Evolutionary conservation across 2,888 invertebrate genomes (phyloP), one percentile per base, ranked within the genome.

Genomic region (Lycophotia porphyrea): DNA sequence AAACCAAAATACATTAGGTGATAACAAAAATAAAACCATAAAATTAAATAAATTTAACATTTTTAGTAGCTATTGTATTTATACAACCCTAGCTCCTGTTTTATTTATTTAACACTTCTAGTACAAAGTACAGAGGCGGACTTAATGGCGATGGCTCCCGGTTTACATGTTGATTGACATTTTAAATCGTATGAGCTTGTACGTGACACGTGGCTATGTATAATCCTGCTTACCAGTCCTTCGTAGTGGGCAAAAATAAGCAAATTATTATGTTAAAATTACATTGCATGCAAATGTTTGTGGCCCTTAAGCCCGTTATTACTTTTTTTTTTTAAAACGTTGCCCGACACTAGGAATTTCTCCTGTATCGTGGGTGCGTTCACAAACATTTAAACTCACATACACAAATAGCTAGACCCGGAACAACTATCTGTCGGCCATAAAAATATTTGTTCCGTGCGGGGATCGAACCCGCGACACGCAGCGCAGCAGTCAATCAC

Each of bases 171-270:
- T 21, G n/a, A 66, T 55, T 67, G 44, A 67, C 52, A 31, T 71
- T 81, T 74, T 52, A 52, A 80, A 68, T 39, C 36, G 11, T 36
- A 68, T 39, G 13, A 68, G 67, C 52, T 24, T 34, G 36, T 66
- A 47, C n/a, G 36, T 66, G 24, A 44, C 67, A 71, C 9, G 27
- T 55, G 21, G 31, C 67, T 44, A 9, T 64, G 18, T 34, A 27
- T 74, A 66, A 80, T 65, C 47, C 52, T 64, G 44, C 18, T 75
- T 65, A 68, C 31, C 27, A 81, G 68, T 39, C 31, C 60, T 21
- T 67, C 58, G 31, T 42, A n/a, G 55, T 67, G 49, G 8, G 34
- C 11, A 55, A 63, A 64, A 64, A 66, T 31, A 34, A 24, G 34
- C 36, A n/a, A 24, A 5, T 47, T 24, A 27, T n/a, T 36, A 24